These are phyloP conservation scores for Aptenodytes forsteri DNA, from an alignment of 2,113 vertebrate species.

Conservation along the genomic window DNA sequence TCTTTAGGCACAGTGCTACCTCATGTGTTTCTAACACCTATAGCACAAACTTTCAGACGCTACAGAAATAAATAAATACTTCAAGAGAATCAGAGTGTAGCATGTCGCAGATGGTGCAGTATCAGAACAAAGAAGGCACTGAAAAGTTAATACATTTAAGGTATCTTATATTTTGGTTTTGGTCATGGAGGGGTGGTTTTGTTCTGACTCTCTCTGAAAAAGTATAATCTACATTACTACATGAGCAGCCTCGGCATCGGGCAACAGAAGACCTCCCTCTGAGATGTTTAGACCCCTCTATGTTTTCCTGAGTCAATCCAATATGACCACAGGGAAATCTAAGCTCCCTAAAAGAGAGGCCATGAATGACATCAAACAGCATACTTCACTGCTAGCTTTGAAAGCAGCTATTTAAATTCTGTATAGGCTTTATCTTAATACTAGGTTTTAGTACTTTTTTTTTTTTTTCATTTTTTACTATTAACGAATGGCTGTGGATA, in stretches of 20 bases:
- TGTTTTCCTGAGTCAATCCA: constrained; percentile 3
- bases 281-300: background rate
- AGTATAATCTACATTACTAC: background rate
- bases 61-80: constrained; percentile 9
- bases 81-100: background rate
- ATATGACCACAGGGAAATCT: background rate
- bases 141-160: background rate
- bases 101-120: background rate
- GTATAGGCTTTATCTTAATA: background rate
- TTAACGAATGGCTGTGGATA: background rate
- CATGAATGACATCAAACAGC: background rate
- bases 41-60: background rate
- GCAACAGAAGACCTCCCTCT: constrained; percentile 4
- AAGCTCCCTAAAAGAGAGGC: background rate
- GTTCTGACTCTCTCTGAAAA: background rate
- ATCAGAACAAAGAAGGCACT: constrained; percentile 9
- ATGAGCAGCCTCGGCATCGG: background rate
- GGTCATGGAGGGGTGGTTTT: background rate
- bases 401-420: constrained; percentile 6
- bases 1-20: background rate
- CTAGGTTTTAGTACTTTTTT: background rate
- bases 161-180: background rate
- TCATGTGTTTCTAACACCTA: background rate
- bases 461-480: background rate
- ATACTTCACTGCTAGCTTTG: background rate